A percentile compares a stretch with the other conserved stretches of the same genome.
Evolutionary conservation across 2,888 invertebrate genomes (phyloP).

Genomic region (Julus scanicus): DNA sequence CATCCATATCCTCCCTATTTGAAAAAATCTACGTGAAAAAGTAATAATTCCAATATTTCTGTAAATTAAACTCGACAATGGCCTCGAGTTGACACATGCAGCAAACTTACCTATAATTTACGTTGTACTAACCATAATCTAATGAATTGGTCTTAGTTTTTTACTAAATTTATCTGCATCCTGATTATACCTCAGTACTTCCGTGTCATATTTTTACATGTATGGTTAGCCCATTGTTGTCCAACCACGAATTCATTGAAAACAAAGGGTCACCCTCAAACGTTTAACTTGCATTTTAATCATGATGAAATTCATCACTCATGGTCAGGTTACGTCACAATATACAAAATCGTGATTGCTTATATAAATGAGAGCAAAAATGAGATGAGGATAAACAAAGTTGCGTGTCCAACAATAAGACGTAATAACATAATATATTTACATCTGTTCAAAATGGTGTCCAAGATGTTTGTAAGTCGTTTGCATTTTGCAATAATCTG

Average conservation of each 20-base stretch:
- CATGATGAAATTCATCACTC: background rate
- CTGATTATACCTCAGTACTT: background rate
- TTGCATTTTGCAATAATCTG: background rate
- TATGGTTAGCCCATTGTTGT: background rate
- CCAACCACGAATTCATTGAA: background rate
- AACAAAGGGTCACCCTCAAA: slow-evolving; percentile 18
- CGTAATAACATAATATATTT: background rate
- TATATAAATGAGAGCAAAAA: slow-evolving; percentile 6
- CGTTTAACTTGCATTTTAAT: background rate
- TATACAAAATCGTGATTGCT: background rate
- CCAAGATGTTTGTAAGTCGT: background rate
- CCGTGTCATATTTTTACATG: background rate
- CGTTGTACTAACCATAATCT: background rate
- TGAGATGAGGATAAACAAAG: background rate
- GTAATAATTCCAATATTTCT: background rate
- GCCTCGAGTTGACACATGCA: background rate
- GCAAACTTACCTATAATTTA: background rate
- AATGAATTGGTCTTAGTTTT: background rate
- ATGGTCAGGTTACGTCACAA: background rate
- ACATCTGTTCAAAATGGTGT: background rate
- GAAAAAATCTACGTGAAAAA: too few species aligned
- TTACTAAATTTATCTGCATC: background rate
- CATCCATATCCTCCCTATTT: too few species aligned
- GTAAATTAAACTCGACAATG: background rate
- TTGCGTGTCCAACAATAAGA: background rate